phyloP scores from a whole-genome alignment of 2,113 vertebrate genomes.

The Struthio camelus region DNA sequence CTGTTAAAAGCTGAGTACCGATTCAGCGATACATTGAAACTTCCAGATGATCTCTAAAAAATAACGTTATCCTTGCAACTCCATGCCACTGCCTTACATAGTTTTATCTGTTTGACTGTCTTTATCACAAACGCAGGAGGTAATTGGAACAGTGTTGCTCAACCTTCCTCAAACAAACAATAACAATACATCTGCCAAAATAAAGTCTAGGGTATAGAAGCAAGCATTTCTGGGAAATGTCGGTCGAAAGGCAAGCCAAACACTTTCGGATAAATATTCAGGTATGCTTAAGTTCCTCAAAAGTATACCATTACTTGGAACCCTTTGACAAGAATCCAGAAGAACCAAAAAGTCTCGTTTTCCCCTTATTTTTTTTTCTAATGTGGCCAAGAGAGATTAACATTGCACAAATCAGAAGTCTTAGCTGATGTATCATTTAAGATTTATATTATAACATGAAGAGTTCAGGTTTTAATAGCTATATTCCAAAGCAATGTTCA shows the following conservation, averaged over 20 bases:
- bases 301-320: not conserved
- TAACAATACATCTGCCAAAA: not conserved
- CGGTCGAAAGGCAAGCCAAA: not conserved
- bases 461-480: not conserved
- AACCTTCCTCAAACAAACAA: not conserved
- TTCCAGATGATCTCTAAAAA: not conserved
- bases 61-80: not conserved
- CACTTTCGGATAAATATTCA: not conserved
- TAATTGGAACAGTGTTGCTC: not conserved
- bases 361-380: not conserved
- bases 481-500: not conserved
- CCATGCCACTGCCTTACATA: accelerated
- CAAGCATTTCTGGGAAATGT: not conserved
- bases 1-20: not conserved
- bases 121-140: not conserved
- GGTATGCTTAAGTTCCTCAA: not conserved
- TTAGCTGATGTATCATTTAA: not conserved
- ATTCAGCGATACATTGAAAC: not conserved
- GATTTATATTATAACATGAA: not conserved
- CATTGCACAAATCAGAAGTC: not conserved
- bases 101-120: too few relatives aligned
- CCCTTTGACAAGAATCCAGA: not conserved
- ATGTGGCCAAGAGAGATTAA: not conserved
- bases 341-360: not conserved
- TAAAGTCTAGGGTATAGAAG: not conserved